These are phyloP conservation scores for Garra rufa DNA, from an alignment of 2,113 vertebrate genomes.

Conservation along the genomic window DNA sequence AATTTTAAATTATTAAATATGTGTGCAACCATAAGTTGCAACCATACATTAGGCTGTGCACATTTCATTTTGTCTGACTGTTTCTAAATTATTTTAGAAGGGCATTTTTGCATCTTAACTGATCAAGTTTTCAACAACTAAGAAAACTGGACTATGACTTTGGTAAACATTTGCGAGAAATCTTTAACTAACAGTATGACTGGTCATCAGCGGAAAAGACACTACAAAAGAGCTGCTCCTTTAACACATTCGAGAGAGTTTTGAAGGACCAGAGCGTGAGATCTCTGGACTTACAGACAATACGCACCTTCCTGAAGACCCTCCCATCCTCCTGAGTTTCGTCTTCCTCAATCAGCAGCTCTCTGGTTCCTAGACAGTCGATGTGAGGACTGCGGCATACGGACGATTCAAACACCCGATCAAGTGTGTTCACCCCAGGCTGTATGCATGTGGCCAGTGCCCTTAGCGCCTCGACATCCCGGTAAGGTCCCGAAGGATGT, in stretches of 20 bases:
- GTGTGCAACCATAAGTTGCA: too few species aligned
- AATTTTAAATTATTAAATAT: background rate
- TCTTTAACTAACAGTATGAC: background rate
- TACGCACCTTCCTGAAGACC: constrained; percentile 87
- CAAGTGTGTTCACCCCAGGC: constrained; percentile 86
- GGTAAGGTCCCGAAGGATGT: constrained; percentile 81
- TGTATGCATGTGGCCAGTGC: constrained; percentile 79
- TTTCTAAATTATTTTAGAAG: background rate
- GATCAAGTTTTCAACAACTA: background rate
- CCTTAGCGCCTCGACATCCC: constrained; percentile 80
- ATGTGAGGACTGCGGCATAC: constrained; percentile 80
- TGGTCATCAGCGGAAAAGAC: background rate
- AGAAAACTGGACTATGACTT: background rate
- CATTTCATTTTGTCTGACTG: background rate
- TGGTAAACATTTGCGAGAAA: background rate
- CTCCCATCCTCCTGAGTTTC: constrained; percentile 92
- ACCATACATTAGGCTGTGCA: background rate
- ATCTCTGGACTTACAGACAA: background rate
- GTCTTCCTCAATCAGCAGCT: constrained; percentile 91
- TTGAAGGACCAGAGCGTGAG: background rate
- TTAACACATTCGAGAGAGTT: background rate
- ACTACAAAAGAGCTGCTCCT: background rate
- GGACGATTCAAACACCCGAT: constrained; percentile 86
- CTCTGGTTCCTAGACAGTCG: constrained; percentile 89
- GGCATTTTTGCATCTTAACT: too few species aligned